Base-by-base conservation (phyloP, 2,797 vertebrate species). In the Hypotaenidia okinawae region DNA sequence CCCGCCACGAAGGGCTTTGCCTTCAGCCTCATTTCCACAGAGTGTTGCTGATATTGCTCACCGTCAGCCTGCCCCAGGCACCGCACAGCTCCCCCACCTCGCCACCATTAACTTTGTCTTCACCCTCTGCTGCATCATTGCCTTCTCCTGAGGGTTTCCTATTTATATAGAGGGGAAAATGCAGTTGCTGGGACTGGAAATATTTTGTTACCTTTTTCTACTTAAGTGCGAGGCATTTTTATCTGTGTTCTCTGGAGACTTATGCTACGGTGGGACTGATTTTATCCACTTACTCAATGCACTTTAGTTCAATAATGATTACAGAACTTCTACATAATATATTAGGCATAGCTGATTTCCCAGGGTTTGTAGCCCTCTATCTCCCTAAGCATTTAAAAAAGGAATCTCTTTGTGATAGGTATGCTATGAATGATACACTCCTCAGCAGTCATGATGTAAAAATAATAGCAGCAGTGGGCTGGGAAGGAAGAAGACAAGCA, bases 251-350 rank as follows among this genome's bases (percentile, higher is more conserved):
- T 97, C 98, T 97, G 96, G 97, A 97, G 98, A 97, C 86, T 96
- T 96, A 78, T 78, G 94, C 92, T 96, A 97, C 92, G 93, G 95
- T 97, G 93, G 97, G 96, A 96, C 97, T 96, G 96, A 97, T 97
- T 97, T 97, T 97, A 98, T 97, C 97, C 97, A 96, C 96, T 98
- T 97, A 96, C 94, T 97, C 96, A 97, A 95, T 94, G 95, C 96
- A 96, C 96, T 95, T 97, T 95, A 95, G 86, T 93, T 97, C 97
- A 96, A 94, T 96, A 96, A 94, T 96, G 95, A 97, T 97, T 95
- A 94, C 95, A 97, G 96, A 97, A 95, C 97, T 96, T 97, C 96
- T 96, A 96, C 95, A 92, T 97, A 97, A 97, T 97, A 97, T 97
- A 98, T 97, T 96, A 97, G 96, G 92, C 96, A 96, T 72, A 92